Evolutionary conservation across 1,140 invertebrate species (phyloP), one percentile per base, ranked within the genome.

Genomic region (Papilio polytes): DNA sequence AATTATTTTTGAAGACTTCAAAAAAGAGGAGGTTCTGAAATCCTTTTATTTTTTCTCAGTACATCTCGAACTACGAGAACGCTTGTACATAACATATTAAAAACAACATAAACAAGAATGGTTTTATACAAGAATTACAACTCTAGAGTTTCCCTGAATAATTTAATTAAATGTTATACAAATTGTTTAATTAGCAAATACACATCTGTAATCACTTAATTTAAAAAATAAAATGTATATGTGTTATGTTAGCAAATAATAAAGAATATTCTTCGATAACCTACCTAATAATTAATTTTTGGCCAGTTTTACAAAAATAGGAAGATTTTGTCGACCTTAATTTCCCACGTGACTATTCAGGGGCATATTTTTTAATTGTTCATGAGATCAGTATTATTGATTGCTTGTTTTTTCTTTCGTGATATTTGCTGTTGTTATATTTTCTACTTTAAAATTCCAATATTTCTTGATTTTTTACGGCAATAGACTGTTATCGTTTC

Each of bases 341-440:
- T 66, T 66, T 66, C 63, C 63, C 63, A 66, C 36, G 63, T 26
- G 63, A 66, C 22, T 66, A 6, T 66, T 66, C 13, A 66, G 26
- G 63, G 13, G 31, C 18, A 26, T 20, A 9, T 63, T 31, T 66
- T 66, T 13, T 4, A 66, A 31, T 66, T 66, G 31, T 66, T 66
- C 26, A 36, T 36, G 26, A 22, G 12, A 31, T n/a, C 63, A 66
- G 63, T 66, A 66, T 63, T 22, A 12, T 66, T 15, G 46, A 15
- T 13, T 48, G 46, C 46, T 48, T 48, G 46, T 48, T 48, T 48
- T 48, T 36, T 48, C n/a, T 48, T 2, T 48, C 46, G 46, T 41
- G 7, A 48, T 48, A 48, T 15, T 48, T 41, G 10, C 46, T 10
- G 1, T 48, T 48, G 9, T 48, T 12, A 48, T 7, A 48, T 48